These are phyloP conservation scores for Ctenosaura bakeri DNA, from an alignment of 2,797 vertebrate genomes.

Conservation along the genomic window DNA sequence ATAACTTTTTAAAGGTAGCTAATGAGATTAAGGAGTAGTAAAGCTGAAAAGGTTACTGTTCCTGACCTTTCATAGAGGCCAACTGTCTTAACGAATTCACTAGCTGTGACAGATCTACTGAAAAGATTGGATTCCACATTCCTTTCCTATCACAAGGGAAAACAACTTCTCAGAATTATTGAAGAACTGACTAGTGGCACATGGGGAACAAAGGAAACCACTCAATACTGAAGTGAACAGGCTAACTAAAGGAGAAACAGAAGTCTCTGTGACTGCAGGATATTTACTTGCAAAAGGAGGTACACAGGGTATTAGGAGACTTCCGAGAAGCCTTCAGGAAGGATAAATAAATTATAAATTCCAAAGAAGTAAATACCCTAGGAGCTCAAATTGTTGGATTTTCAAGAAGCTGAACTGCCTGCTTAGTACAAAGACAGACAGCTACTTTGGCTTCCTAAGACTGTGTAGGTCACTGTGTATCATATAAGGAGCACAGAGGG, in stretches of 20 bases:
- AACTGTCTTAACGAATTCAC: constrained; percentile 53
- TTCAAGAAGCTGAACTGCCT: background rate
- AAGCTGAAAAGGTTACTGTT: constrained; percentile 56
- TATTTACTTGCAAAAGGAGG: background rate
- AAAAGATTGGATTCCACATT: constrained; percentile 39
- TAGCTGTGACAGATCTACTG: constrained; percentile 13
- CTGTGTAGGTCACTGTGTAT: background rate
- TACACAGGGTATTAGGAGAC: rapidly evolving
- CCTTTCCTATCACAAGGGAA: constrained; percentile 21
- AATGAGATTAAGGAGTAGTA: constrained; percentile 60
- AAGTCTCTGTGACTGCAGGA: background rate
- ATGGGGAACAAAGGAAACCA: background rate
- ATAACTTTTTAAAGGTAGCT: constrained; percentile 50
- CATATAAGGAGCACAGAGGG: background rate
- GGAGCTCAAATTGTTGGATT: background rate
- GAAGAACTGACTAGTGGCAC: constrained; percentile 30
- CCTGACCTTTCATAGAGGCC: constrained; percentile 41
- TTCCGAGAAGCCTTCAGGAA: background rate
- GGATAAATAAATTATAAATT: background rate
- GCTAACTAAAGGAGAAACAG: constrained; percentile 19
- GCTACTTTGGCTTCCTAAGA: background rate
- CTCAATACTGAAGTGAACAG: background rate
- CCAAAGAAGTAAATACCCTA: background rate
- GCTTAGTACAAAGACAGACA: background rate
- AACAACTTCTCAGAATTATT: constrained; percentile 1